Base-by-base conservation (phyloP, 53 echinoderm and acorn worm species). In the Luidia sarsii region DNA sequence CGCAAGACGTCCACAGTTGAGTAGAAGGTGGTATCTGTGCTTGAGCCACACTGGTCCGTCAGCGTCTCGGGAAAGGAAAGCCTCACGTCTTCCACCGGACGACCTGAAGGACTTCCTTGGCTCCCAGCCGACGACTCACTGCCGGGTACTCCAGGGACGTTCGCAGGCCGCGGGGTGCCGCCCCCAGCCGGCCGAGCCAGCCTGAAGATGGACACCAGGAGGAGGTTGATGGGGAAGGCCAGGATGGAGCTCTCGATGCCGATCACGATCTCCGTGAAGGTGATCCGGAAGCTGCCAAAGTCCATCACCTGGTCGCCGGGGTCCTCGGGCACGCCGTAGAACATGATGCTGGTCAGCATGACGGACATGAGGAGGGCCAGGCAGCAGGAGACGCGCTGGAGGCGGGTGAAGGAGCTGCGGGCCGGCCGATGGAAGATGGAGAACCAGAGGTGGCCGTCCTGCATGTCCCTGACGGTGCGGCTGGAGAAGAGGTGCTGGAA, bases 281-380 rank as follows among this genome's bases (percentile, higher is more conserved):
- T 92, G 35, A 95, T 85, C 31, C 92, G 68, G 48, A 95, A 87
- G 0, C 85, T 60, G 1, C 92, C 95, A 61, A 95, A 92, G 79
- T 95, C 92, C 84, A 95, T 68, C 31, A 80, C 90, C 80, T 95
- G 95, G 32, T 95, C 92, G 3, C 66, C 57, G 10, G 95, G 92
- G 50, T 81, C 81, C 28, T 27, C 29, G 3, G 95, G 92, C 23
- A 92, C 82, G 1, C 92, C 92, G 51, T 95, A 95, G 66, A 95
- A 95, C 95, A 95, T 95, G 29, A 95, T 95, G 71, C 90, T 95
- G 28, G 92, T 92, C 88, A 95, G 89, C 95, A 92, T 95, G 25
- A 88, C 84, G 35, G 83, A 84, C 92, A 95, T 87, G 31, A 95
- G 85, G 7, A 95, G 72, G 23, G 92, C 82, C n/a, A 95, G 87